Conservation (phyloP, 2,888 invertebrate species). For the Galerucella calmariensis region DNA sequence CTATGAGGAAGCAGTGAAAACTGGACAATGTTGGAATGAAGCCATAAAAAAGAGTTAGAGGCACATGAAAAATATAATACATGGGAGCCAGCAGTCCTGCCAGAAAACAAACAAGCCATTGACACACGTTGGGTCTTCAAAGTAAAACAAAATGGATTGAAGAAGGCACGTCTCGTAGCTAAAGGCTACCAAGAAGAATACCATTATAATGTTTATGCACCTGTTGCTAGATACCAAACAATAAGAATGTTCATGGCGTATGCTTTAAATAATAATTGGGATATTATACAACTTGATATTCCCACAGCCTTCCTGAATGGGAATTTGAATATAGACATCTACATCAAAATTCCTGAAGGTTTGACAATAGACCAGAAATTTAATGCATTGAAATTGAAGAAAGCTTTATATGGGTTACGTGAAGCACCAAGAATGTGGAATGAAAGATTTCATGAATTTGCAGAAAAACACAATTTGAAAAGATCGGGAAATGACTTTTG, state of each 20-base stretch:
- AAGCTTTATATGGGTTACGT: slow-evolving; percentile 42
- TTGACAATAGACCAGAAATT: slow-evolving; percentile 24
- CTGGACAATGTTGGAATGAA: neutral
- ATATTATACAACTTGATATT: too few species aligned
- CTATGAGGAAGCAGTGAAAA: slow-evolving; percentile 6
- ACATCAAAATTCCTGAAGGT: slow-evolving; percentile 35
- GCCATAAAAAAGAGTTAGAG: too few species aligned
- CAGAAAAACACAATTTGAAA: slow-evolving; percentile 31
- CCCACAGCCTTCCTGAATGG: too few species aligned
- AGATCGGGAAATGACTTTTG: slow-evolving; percentile 35
- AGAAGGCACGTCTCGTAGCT: too few species aligned
- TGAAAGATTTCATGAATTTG: slow-evolving; percentile 38
- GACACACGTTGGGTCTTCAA: too few species aligned
- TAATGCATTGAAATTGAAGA: slow-evolving; percentile 43
- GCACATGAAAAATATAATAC: neutral
- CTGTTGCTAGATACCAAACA: too few species aligned
- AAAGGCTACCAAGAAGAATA: too few species aligned
- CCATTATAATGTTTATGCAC: too few species aligned
- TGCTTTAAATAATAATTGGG: too few species aligned
- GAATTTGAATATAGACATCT: too few species aligned
- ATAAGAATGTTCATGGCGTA: too few species aligned
- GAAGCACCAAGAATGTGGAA: slow-evolving; percentile 41
- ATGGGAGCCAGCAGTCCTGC: slow-evolving; percentile 6
- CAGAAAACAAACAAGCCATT: slow-evolving; percentile 14
- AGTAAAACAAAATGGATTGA: too few species aligned